A percentile compares a stretch with the other conserved stretches of the same genome.
phyloP scores from a whole-genome alignment of 2,797 vertebrate genomes.

The Arctocebus calabarensis region DNA sequence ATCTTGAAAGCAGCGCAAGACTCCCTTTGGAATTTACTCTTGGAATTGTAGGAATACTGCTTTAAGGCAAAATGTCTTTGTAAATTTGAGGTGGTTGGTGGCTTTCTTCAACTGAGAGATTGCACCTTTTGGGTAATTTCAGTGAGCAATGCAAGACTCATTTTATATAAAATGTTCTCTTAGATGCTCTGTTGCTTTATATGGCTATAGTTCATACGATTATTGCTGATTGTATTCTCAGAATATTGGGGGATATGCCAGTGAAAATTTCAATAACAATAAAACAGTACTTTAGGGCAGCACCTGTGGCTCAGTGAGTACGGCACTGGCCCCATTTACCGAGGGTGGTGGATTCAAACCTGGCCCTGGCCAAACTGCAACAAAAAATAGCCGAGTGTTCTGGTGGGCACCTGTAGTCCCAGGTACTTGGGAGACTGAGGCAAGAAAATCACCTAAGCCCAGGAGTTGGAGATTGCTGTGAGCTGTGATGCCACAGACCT shows the following conservation, averaged over 20 bases:
- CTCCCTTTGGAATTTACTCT: conserved; percentile 17
- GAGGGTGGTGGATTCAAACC: no score
- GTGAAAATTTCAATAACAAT: background rate
- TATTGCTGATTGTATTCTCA: conserved; percentile 11
- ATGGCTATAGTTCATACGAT: background rate
- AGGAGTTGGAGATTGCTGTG: no score
- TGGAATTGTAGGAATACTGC: background rate
- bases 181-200: background rate
- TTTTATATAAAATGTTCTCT: conserved; percentile 8
- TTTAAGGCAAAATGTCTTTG: background rate
- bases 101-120: background rate
- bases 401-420: no score
- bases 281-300: background rate
- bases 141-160: background rate
- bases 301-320: background rate
- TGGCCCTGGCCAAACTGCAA: no score
- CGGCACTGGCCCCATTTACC: no score
- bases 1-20: background rate
- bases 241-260: conserved; percentile 23
- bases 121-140: background rate
- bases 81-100: conserved; percentile 16
- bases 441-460: no score
- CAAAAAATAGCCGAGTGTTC: no score
- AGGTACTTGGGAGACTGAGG: no score
- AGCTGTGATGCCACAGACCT: no score